Conservation (phyloP, 2,888 invertebrate species). For the Xanthia togata region DNA sequence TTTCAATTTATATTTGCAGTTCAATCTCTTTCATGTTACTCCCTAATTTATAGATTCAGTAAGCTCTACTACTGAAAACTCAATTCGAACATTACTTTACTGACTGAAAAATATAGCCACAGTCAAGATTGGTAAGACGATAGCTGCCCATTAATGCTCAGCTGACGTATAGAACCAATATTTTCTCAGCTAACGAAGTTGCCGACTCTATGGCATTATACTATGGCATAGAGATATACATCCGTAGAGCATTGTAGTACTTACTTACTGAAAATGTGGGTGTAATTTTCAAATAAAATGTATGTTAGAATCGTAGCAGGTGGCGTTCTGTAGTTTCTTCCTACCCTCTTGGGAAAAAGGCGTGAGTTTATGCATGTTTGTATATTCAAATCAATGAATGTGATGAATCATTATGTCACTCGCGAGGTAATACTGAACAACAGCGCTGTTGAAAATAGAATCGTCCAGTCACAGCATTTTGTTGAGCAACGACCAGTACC, state of each 20-base stretch:
- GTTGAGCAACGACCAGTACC: no score
- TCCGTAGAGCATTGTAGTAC: neutral
- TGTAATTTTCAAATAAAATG: neutral
- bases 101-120: constrained; percentile 49
- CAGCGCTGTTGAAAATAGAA: no score
- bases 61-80: constrained; percentile 35
- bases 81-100: constrained; percentile 33
- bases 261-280: neutral
- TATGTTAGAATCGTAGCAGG: neutral
- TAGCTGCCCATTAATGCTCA: constrained; percentile 74
- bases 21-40: neutral
- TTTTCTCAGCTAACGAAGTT: constrained; percentile 75
- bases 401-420: neutral
- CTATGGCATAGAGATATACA: neutral
- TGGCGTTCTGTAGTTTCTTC: neutral
- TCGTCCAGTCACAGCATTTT: no score
- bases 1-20: neutral
- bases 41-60: neutral
- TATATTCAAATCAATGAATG: neutral
- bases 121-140: constrained; percentile 72
- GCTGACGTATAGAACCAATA: constrained; percentile 76
- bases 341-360: neutral
- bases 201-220: constrained; percentile 40
- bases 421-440: no score
- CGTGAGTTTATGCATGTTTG: neutral